Percentiles rank a stretch among this genome's conserved stretches.
Conservation (phyloP, 2,113 vertebrate species). For the Alaudala cheleensis region DNA sequence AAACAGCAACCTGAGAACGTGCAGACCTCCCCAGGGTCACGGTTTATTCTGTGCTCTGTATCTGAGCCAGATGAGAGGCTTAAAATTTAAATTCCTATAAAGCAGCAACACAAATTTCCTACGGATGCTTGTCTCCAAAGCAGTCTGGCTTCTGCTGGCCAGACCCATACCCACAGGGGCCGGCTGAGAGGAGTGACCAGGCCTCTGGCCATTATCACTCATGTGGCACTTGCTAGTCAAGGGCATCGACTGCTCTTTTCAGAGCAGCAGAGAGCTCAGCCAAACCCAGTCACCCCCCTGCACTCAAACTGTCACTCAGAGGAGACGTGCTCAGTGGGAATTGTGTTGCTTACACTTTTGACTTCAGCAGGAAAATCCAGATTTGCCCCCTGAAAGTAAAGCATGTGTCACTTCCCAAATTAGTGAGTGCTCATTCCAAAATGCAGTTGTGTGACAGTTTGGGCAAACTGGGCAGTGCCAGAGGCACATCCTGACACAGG, state of each 20-base stretch:
- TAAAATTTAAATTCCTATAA: neutral
- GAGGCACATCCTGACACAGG: neutral
- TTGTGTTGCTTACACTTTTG: neutral
- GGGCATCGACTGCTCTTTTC: constrained; percentile 47
- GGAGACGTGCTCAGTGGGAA: neutral
- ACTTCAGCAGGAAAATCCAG: neutral
- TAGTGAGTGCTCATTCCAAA: neutral
- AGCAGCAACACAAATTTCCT: neutral
- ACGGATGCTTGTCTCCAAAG: neutral
- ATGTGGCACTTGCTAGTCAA: neutral
- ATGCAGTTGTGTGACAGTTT: neutral
- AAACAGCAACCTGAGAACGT: neutral
- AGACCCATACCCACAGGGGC: neutral
- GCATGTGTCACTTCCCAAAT: neutral
- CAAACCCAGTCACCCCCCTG: neutral
- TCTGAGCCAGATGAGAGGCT: neutral
- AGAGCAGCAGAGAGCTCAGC: neutral
- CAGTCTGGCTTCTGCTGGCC: neutral
- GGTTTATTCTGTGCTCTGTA: neutral
- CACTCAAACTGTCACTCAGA: neutral
- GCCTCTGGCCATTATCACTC: constrained; percentile 1
- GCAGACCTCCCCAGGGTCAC: neutral
- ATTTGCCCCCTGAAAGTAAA: neutral
- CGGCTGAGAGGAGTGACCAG: neutral
- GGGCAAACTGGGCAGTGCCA: neutral